Conservation (phyloP, 1,140 invertebrate species). For the Bombus terrestris region DNA sequence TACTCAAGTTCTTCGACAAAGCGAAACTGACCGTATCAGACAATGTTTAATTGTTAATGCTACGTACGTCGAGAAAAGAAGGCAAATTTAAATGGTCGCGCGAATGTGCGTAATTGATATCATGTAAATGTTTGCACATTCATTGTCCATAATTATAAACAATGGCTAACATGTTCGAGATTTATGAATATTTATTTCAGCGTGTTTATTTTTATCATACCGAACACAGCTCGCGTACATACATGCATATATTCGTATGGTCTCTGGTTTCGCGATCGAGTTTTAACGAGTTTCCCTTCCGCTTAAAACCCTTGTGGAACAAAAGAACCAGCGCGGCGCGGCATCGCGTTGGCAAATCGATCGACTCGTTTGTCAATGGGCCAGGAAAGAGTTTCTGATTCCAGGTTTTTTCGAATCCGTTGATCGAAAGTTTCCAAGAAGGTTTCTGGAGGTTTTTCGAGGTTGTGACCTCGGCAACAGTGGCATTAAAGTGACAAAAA, state of each 20-base stretch:
- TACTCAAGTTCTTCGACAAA: neutral
- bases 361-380: neutral
- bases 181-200: constrained; percentile 20
- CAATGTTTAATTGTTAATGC: neutral
- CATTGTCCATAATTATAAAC: neutral
- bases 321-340: neutral
- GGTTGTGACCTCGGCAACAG: neutral
- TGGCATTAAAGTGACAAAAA: constrained; percentile 28
- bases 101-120: neutral
- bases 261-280: neutral
- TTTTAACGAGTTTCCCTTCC: constrained; percentile 38
- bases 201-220: neutral
- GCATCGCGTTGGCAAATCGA: constrained; percentile 1
- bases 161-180: neutral
- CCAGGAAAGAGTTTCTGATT: neutral
- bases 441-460: too few relatives aligned
- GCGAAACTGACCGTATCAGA: neutral
- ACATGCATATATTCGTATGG: neutral
- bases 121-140: neutral
- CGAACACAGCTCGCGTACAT: neutral
- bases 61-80: neutral
- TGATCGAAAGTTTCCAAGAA: neutral
- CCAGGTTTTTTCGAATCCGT: neutral
- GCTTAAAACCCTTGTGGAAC: constrained; percentile 12
- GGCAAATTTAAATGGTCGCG: neutral